Conservation (phyloP, 2,888 invertebrate genomes). For the Macropis europaea region DNA sequence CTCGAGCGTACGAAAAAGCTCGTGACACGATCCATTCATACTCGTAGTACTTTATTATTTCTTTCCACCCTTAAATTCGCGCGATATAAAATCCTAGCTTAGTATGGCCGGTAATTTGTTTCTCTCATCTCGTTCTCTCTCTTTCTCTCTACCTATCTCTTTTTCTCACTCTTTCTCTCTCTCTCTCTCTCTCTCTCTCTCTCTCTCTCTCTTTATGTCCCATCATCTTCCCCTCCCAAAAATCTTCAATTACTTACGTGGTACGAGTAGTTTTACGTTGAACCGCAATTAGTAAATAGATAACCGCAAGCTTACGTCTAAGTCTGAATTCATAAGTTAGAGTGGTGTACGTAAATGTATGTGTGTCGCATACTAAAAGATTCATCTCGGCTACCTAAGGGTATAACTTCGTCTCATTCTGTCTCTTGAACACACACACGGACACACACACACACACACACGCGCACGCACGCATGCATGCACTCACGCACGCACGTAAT, state of each 20-base stretch:
- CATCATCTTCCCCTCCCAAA: neutral
- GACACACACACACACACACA: neutral
- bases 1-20: conserved; percentile 30
- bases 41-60: conserved; percentile 27
- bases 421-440: neutral
- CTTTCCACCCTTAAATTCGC: conserved; percentile 57
- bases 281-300: conserved; percentile 72
- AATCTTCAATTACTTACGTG: conserved; percentile 64
- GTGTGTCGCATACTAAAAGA: conserved; percentile 38
- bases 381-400: conserved; percentile 63
- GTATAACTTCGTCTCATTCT: conserved; percentile 18
- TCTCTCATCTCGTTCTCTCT: conserved; percentile 48
- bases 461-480: neutral
- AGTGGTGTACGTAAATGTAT: conserved; percentile 6
- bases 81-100: conserved; percentile 73
- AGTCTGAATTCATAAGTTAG: conserved; percentile 62
- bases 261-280: conserved; percentile 66
- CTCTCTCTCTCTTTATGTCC: neutral
- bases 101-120: conserved; percentile 76
- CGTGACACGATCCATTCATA: conserved; percentile 35
- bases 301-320: conserved; percentile 71
- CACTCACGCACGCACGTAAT: neutral
- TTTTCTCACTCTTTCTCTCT: neutral
- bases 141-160: neutral
- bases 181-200: conserved; percentile 15